Conservation (phyloP, 92 coral and sea anemone species). For the Phenganax marumi region DNA sequence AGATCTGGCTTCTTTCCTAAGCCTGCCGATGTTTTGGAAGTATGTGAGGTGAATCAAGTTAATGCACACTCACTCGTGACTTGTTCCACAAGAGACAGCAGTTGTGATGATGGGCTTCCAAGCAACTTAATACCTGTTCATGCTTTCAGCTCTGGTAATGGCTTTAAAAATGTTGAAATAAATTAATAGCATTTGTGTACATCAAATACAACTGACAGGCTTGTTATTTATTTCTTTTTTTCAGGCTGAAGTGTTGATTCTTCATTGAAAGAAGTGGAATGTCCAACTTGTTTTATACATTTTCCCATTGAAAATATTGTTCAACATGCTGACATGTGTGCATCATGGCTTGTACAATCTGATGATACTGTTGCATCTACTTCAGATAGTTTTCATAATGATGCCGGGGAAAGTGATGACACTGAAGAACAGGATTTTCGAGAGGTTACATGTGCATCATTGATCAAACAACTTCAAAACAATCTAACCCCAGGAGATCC, state of each 20-base stretch:
- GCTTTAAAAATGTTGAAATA: no score
- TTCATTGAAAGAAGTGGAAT: neutral
- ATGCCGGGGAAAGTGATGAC: neutral
- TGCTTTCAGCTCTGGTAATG: no score
- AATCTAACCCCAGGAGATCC: neutral
- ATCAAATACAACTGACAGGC: neutral
- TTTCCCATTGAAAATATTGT: neutral
- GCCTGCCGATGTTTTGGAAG: no score
- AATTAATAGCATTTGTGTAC: neutral
- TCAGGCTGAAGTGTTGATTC: no score
- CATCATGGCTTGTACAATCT: neutral
- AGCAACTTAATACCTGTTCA: no score
- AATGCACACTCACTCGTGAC: no score
- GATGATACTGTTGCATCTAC: neutral
- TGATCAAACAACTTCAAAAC: neutral
- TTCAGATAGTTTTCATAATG: neutral
- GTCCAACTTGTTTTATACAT: neutral
- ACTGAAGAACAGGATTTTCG: neutral
- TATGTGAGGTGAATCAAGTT: no score
- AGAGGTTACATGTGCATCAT: neutral
- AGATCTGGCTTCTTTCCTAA: no score
- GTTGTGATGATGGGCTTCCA: no score
- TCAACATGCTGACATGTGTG: conserved; percentile 3
- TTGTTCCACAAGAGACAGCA: no score
- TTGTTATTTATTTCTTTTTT: no score